Evolutionary conservation across 2,888 invertebrate genomes (phyloP).

Genomic region (Lymantria monacha): DNA sequence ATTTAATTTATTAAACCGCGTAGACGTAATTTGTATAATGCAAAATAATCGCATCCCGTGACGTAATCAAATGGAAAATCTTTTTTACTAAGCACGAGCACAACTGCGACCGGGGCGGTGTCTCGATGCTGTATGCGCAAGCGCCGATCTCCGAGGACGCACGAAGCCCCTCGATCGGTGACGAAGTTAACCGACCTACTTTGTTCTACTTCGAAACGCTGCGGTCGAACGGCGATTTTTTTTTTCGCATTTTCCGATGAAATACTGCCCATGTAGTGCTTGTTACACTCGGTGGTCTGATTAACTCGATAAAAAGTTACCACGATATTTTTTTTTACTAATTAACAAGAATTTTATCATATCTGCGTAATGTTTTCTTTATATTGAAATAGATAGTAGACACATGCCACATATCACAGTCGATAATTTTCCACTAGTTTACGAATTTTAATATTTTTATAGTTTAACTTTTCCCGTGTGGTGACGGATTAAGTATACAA

Average conservation of each 20-base stretch:
- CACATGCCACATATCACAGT: too few species aligned
- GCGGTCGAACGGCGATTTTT: conserved; percentile 66
- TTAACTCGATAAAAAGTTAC: conserved; percentile 43
- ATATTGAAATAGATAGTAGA: too few species aligned
- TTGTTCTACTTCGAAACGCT: conserved; percentile 71
- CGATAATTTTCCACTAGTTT: too few species aligned
- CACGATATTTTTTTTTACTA: conserved; percentile 11
- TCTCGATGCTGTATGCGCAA: conserved; percentile 65
- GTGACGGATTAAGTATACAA: too few species aligned
- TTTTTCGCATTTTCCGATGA: conserved; percentile 77
- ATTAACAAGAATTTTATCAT: conserved; percentile 11
- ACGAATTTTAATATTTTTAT: too few species aligned
- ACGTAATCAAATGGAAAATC: conserved; percentile 52
- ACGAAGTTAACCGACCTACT: conserved; percentile 75
- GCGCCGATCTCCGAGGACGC: conserved; percentile 52
- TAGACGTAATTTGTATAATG: not conserved
- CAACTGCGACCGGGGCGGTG: conserved; percentile 62
- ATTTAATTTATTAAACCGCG: conserved; percentile 6
- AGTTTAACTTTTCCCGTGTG: too few species aligned
- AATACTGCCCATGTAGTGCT: conserved; percentile 48
- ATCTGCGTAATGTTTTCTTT: conserved; percentile 4
- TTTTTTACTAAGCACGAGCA: conserved; percentile 44
- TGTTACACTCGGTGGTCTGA: conserved; percentile 38
- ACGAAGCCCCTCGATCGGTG: conserved; percentile 56
- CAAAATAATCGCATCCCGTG: conserved; percentile 63